Evolutionary conservation across 53 echinoderm and acorn worm species (phyloP).

Genomic region (Mesocentrotus franciscanus): DNA sequence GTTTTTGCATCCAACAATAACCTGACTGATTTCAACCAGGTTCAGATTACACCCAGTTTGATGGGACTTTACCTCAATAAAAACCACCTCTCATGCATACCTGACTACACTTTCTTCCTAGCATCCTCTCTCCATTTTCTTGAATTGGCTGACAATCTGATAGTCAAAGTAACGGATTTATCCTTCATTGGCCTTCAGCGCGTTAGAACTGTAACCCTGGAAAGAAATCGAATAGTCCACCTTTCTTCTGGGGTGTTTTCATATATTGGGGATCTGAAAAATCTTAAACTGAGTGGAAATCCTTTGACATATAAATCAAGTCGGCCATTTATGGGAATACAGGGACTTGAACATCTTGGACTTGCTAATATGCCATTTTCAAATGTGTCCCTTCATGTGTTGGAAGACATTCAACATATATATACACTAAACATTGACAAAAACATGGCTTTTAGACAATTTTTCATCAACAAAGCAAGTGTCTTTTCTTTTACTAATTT

Average conservation of each 20-base stretch:
- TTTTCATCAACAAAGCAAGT: background rate
- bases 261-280: background rate
- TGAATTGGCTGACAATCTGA: background rate
- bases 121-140: background rate
- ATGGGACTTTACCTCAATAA: background rate
- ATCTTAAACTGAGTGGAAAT: background rate
- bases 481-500: background rate
- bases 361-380: background rate
- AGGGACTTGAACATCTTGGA: background rate
- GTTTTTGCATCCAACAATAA: background rate
- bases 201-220: background rate
- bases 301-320: background rate
- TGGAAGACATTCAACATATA: background rate
- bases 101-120: background rate
- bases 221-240: background rate
- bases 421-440: background rate
- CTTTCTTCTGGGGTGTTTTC: conserved; percentile 5
- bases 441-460: background rate
- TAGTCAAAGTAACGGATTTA: background rate
- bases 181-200: background rate
- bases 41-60: background rate
- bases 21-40: background rate
- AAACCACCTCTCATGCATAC: background rate
- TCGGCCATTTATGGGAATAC: background rate
- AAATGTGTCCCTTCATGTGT: background rate